Evolutionary conservation across 2,797 vertebrate species (phyloP), one percentile per base, ranked within the genome.

Genomic region (Thripadectes ignobilis): DNA sequence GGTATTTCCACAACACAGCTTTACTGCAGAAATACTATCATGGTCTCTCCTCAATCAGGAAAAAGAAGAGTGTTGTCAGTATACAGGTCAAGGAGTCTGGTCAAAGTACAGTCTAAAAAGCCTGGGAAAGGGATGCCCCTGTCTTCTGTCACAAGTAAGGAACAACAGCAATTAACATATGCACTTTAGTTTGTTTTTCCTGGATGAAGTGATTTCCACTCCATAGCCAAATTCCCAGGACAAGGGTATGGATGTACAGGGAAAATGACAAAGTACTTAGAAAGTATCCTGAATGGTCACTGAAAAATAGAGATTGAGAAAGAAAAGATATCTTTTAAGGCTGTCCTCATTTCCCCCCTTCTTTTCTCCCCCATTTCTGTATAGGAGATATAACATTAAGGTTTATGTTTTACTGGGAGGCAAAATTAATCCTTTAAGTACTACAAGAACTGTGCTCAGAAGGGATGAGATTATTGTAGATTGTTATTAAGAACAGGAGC

Each of bases 361-460:
- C 3, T 6, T 39, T 21, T 3, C 0, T 1, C 1, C 4, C 3
- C 5, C 20, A 5, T 21, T 48, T 74, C 32, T 7, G 3, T 59
- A 19, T 38, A 59, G n/a, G 9, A 85, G 26, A 20, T 32, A 43
- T 6, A 69, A 62, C 5, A 23, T 67, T 66, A 69, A 67, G 58
- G 4, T 30, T 85, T 52, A 9, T 38, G 9, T 80, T 91, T 86
- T 71, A 74, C 48, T 76, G 23, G 12, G 38, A 80, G 41, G 66
- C 13, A 39, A 79, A 73, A 52, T 66, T 21, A 55, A 58, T 80
- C 17, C 39, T 43, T 73, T 39, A 78, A 74, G 10, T 59, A 19
- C 30, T 73, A 51, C 21, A 86, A 49, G 55, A 78, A 29, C 34
- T 38, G 4, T 45, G 39, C 18, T 92, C 34, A 74, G 39, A 65